These are phyloP conservation scores for Tachysurus fulvidraco DNA, from an alignment of 2,113 vertebrate genomes.

Conservation along the genomic window DNA sequence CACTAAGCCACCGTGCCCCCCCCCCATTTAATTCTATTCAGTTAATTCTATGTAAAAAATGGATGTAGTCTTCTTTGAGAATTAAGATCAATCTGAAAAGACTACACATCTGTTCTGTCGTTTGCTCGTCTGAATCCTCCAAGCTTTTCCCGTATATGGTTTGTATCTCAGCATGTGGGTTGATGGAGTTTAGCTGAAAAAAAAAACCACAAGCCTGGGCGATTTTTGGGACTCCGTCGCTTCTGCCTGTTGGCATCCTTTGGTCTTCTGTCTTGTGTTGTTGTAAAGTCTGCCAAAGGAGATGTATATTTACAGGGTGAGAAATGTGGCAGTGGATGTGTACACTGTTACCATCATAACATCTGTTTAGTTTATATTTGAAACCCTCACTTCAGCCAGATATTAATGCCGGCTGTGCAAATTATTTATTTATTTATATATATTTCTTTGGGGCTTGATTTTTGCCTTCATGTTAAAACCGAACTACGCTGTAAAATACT, in stretches of 20 bases:
- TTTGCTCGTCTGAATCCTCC: neutral
- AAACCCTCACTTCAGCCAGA: neutral
- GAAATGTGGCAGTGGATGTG: neutral
- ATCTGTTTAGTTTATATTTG: neutral
- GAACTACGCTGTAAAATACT: neutral
- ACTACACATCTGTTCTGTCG: neutral
- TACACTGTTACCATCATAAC: neutral
- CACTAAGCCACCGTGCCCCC: too few species aligned
- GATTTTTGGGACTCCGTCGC: neutral
- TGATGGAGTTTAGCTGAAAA: neutral
- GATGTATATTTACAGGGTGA: neutral
- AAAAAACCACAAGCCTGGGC: neutral
- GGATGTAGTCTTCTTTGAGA: neutral
- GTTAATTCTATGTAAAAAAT: neutral
- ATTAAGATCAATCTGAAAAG: neutral
- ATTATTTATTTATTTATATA: too few species aligned
- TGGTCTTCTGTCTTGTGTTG: neutral
- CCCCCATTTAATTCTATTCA: neutral
- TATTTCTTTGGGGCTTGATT: too few species aligned
- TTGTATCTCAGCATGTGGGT: neutral
- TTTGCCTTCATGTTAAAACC: too few species aligned
- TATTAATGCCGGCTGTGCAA: neutral
- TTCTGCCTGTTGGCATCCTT: neutral
- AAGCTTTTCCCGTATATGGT: neutral
- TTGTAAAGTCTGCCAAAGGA: neutral